These are phyloP conservation scores for Oegoconia quadripuncta DNA, from an alignment of 2,888 invertebrate genomes.

Conservation along the genomic window DNA sequence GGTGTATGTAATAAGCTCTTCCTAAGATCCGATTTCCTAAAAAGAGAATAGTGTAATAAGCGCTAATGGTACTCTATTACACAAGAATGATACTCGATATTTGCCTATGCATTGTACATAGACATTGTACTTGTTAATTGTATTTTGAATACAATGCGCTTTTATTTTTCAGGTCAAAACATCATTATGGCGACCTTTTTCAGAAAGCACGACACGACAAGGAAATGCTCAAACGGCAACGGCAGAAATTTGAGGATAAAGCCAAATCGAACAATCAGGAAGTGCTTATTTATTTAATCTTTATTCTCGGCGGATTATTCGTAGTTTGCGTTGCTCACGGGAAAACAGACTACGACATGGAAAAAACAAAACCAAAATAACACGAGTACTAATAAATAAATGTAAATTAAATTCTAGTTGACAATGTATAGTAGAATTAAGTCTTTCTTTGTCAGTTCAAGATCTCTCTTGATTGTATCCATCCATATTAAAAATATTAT, in stretches of 20 bases:
- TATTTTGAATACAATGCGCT: too few relatives aligned
- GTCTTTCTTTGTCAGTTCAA: too few relatives aligned
- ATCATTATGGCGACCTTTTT: slow-evolving; percentile 71
- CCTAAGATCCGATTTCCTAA: too few relatives aligned
- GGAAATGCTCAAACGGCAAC: slow-evolving; percentile 34
- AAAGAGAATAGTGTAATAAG: too few relatives aligned
- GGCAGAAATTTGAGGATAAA: slow-evolving; percentile 25
- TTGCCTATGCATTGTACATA: too few relatives aligned
- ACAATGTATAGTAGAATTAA: too few relatives aligned
- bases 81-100: too few relatives aligned
- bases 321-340: slow-evolving; percentile 40
- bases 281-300: slow-evolving; percentile 35
- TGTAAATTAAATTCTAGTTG: too few relatives aligned
- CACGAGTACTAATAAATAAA: not conserved
- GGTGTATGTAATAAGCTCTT: too few relatives aligned
- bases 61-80: too few relatives aligned
- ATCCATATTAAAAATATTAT: too few relatives aligned
- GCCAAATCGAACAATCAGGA: slow-evolving; percentile 40
- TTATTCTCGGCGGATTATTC: slow-evolving; percentile 38
- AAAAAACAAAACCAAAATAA: slow-evolving; percentile 17
- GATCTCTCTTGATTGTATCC: not conserved
- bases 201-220: slow-evolving; percentile 45
- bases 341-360: slow-evolving; percentile 46
- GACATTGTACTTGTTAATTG: too few relatives aligned
- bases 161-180: slow-evolving; percentile 64